Base-by-base conservation (phyloP, 2,888 invertebrate species). In the Aleiodes alternator region DNA sequence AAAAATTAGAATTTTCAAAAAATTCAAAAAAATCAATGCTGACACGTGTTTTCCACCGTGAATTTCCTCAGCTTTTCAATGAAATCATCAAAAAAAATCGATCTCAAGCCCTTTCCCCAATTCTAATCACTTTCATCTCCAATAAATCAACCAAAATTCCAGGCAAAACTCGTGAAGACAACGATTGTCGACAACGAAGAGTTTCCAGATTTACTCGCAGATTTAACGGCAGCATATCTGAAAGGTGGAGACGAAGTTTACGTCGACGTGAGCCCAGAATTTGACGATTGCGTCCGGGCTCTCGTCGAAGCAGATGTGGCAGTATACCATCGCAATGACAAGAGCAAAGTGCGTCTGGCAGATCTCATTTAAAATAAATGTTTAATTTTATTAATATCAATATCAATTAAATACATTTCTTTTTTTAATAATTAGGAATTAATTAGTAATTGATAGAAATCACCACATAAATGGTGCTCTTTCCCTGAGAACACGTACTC, bases 401-500 rank as follows among this genome's bases (percentile, higher is more conserved):
- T 16, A 55, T 7, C 14, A 11, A 55, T 7, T 55, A 11, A 16
- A 55, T 55, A n/a, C 6, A 43, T 43, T 11, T 7, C 43, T 43
- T 43, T 43, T 43, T 43, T 55, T 11, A 16, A 68, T 56, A 48
- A 7, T 43, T 11, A 48, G 55, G 68, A 72, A 53, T 61, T 55
- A 76, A 69, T 66, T 56, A 70, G 29, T 8, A 11, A 48, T 1
- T 23, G 23, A 23, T 23, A 23, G 29, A 38, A 53, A 53, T 90
- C 82, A 96, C 96, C 96, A 96, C 88, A 96, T 95, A 90, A 98
- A 98, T 2, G 97, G 97, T 1, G 97, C 97, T 85, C 96, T 92
- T 90, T 98, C 98, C 82, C 98, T 92, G 75, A 98, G 91, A 82
- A 97, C 92, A 84, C 95, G 93, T 1, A 97, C 93, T 0, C 97